Base-by-base conservation (phyloP, 2,888 invertebrate species). In the Anodontia alba region DNA sequence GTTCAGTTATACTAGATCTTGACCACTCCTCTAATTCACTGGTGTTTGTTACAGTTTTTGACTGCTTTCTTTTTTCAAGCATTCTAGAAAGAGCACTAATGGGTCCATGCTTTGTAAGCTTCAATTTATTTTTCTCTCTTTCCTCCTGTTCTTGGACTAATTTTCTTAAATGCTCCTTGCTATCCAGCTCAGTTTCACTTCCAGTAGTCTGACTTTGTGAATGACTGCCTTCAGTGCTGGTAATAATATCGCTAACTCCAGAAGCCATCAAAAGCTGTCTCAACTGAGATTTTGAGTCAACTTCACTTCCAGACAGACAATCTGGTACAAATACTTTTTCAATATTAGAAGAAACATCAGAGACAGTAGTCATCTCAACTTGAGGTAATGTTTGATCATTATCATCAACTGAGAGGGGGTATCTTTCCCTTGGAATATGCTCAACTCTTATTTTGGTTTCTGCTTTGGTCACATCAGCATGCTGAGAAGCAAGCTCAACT, bases 371-470 rank as follows among this genome's bases (percentile, higher is more conserved):
- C 5, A 3, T 46, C 20, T 46, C 15, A 3, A 12, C 8, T 20
- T 46, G 17, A 46, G 17, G 3, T 3, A 12, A 3, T 7, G 15
- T 20, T 2, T 20, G 2, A 20, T 46, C 46, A 20, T 17, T 20
- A 20, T 20, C 46, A 20, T 23, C 62, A 62, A 12, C 23, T n/a
- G 31, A 10, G 12, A 62, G 1, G 20, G 33, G 31, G 33, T 62
- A 62, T 62, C 33, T 31, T 62, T 62, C 62, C n/a, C 62, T 62
- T 17, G 62, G 62, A 33, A 62, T 62, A 62, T 62, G 62, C n/a
- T 10, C 17, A 1, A 62, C 33, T 33, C 62, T 31, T 3, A 20
- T 33, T 20, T 29, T 62, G 7, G 31, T 62, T 20, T 62, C 62
- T 20, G 31, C 33, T 33, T 62, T 5, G 5, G 23, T 12, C 1